Evolutionary conservation across 2,797 vertebrate species (phyloP), one percentile per base, ranked within the genome.

Genomic region (Phrynocephalus guinanensis): DNA sequence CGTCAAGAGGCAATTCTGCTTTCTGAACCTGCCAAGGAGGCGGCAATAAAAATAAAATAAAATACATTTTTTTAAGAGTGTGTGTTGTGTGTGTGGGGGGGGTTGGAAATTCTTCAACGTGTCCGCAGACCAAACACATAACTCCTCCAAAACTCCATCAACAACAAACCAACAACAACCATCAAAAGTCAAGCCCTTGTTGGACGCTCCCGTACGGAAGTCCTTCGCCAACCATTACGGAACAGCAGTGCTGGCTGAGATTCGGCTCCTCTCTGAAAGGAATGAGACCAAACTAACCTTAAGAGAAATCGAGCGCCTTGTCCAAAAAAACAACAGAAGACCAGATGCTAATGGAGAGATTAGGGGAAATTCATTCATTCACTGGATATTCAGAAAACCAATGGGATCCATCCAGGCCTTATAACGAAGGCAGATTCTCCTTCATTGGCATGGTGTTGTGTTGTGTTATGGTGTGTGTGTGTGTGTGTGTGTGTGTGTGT

Each of bases 141-240:
- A 30, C 16, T n/a, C 24, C 67, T 67, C 79, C 38, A 38, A 67
- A 38, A 9, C 60, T 50, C 44, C n/a, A 8, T 44, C 76, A 72
- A 56, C 48, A 75, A 30, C 52, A 56, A 56, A 56, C 13, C 52
- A 56, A 56, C 52, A 1, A 56, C 52, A 13, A 66, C 52, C 9
- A 56, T 56, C 52, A 9, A 24, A 75, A 33, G 28, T 44, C 30
- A 68, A 38, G 63, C 10, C 60, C 16, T 18, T 13, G 5, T 63
- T 63, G 10, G 13, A 70, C 38, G 5, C 20, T 66, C 77, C 18
- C 9, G 5, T 4, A 13, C 33, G 20, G 9, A 48, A 50, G 22
- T 86, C 66, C 71, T 72, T 28, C 22, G 50, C 16, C 20, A 60
- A 82, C 73, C 70, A 78, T 82, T 89, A 86, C 33, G 20, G 52